A percentile compares a stretch with the other conserved stretches of the same genome.
phyloP scores from a whole-genome alignment of 2,797 vertebrate species.

The Nannoperca obscura region DNA sequence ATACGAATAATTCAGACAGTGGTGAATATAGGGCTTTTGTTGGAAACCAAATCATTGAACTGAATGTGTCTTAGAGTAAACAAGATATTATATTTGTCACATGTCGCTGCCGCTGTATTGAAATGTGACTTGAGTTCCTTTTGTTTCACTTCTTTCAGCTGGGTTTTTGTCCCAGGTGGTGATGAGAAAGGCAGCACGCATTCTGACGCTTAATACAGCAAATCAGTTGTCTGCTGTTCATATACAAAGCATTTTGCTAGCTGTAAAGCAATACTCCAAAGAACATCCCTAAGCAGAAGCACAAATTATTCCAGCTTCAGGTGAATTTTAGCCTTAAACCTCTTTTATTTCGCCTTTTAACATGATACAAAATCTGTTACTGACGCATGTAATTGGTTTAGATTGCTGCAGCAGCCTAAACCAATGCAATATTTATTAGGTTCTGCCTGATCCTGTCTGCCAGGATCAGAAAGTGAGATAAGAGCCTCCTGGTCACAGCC shows the following conservation, averaged over 20 bases:
- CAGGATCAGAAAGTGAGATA: constrained; percentile 69
- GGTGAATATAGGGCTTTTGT: not conserved
- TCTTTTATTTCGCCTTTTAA: constrained; percentile 11
- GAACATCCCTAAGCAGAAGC: not conserved
- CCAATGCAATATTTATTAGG: constrained; percentile 77
- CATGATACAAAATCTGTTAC: constrained; percentile 9
- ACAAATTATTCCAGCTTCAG: not conserved
- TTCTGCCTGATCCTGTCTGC: constrained; percentile 29
- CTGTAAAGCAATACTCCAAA: not conserved
- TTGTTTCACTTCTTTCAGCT: constrained; percentile 34
- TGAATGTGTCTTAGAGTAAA: constrained; percentile 1
- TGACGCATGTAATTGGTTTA: constrained; percentile 39
- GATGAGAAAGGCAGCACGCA: constrained; percentile 26
- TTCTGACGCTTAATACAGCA: constrained; percentile 20
- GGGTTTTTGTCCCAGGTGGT: constrained; percentile 24
- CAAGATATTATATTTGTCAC: constrained; percentile 10
- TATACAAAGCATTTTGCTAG: not conserved
- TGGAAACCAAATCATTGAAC: not conserved
- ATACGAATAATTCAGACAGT: not conserved
- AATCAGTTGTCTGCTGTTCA: constrained; percentile 1
- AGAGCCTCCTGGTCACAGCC: constrained; percentile 62
- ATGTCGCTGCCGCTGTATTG: constrained; percentile 26
- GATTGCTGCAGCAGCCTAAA: constrained; percentile 50
- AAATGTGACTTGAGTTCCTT: constrained; percentile 51
- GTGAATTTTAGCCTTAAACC: too few species aligned